phyloP scores from a whole-genome alignment of 2,113 vertebrate genomes.

The Thermophis baileyi region DNA sequence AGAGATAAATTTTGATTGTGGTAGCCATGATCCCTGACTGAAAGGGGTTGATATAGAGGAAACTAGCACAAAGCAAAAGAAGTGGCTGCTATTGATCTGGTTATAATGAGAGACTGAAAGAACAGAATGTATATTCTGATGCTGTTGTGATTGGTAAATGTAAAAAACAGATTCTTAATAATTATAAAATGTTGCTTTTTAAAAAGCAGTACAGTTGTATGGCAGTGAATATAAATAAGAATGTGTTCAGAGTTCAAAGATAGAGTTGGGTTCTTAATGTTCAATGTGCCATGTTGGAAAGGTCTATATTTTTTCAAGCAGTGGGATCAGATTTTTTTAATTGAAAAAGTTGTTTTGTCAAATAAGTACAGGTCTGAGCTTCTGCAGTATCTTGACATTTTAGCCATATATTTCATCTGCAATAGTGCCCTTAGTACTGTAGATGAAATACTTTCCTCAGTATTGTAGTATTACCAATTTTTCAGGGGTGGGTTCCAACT shows the following conservation, averaged over 20 bases:
- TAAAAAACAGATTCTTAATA: not conserved
- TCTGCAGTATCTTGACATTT: not conserved
- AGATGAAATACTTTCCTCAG: not conserved
- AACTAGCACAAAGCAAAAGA: not conserved
- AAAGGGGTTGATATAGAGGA: not conserved
- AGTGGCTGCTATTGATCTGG: not conserved
- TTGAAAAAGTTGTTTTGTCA: not conserved
- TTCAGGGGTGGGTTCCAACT: too few relatives aligned
- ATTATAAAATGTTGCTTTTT: not conserved
- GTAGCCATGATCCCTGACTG: not conserved
- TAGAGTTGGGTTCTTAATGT: not conserved
- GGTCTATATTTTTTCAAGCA: not conserved
- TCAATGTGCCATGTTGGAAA: not conserved
- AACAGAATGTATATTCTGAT: not conserved
- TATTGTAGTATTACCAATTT: not conserved
- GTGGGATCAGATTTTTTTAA: not conserved
- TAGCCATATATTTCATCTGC: conserved; percentile 9
- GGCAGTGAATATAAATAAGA: not conserved
- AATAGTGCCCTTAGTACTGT: too few relatives aligned
- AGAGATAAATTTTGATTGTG: not conserved
- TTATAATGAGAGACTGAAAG: not conserved
- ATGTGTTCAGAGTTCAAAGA: not conserved
- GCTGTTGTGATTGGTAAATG: not conserved
- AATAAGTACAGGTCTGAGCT: not conserved
- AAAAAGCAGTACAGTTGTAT: not conserved